phyloP scores from a whole-genome alignment of 2,888 invertebrate species.

The Strigamia crassipes region DNA sequence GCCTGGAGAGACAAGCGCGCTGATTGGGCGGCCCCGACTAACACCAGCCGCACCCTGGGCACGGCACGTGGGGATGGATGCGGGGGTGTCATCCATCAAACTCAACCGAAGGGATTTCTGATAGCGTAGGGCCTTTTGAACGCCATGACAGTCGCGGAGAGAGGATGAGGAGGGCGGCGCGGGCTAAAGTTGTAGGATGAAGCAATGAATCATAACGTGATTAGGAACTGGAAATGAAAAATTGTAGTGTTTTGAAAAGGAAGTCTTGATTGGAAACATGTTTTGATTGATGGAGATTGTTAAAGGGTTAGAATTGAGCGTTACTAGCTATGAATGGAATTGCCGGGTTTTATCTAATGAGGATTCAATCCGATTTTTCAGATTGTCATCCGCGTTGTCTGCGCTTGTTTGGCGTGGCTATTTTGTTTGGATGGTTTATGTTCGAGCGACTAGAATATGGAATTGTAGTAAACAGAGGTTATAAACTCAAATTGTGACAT shows the following conservation, averaged over 20 bases:
- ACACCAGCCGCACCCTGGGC: slow-evolving; percentile 3
- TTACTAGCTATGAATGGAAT: neutral
- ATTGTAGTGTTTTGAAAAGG: neutral
- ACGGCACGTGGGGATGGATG: slow-evolving; percentile 10
- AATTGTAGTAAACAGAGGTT: neutral
- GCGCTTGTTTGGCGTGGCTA: neutral
- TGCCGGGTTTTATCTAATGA: neutral
- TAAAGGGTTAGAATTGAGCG: neutral
- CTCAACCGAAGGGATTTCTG: slow-evolving; percentile 10
- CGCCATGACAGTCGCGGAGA: neutral
- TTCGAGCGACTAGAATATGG: neutral
- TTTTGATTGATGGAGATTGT: neutral
- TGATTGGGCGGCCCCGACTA: neutral
- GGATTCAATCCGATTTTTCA: neutral
- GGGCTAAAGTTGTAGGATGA: neutral
- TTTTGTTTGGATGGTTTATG: neutral
- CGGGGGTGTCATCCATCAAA: slow-evolving; percentile 10
- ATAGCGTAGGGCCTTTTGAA: slow-evolving; percentile 1
- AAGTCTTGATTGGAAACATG: slow-evolving; percentile 2
- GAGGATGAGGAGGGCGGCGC: neutral
- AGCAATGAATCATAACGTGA: slow-evolving; percentile 2
- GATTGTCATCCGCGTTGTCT: neutral
- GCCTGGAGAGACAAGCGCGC: slow-evolving; percentile 2
- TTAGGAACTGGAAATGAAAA: neutral
- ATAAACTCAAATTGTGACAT: slow-evolving; percentile 2